Base-by-base conservation (phyloP, 2,113 vertebrate genomes). In the Tapirus terrestris region DNA sequence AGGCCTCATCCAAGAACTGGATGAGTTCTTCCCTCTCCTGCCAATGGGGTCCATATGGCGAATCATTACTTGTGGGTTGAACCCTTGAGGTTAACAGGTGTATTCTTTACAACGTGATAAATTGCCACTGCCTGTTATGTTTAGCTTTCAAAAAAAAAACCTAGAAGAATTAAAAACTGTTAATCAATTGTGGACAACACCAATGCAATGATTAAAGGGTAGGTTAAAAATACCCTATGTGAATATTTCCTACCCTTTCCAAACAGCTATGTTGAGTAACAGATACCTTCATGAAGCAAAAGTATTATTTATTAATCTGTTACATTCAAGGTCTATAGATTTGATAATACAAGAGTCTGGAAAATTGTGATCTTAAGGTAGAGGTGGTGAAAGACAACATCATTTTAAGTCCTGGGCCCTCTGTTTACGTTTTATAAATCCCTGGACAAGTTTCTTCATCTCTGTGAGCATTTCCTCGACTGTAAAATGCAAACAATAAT, bases 71-170 rank as follows among this genome's bases (percentile, higher is more conserved):
- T 51, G 10, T 23, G 31, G 76, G 61, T 61, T 39, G 45, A 61
- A 33, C 8, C 36, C 11, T 45, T 48, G 51, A 61, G 53, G 23
- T n/a, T 23, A 77, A 53, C 29, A 83, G 21, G 14, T 85, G 1
- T 53, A 27, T 91, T 96, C 17, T 85, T 89, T 39, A 58, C 60
- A 73, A 48, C 29, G 13, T 21, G 33, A 65, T 79, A 77, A 21
- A 73, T 80, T n/a, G 36, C 17, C 36, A 58, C 58, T 72, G 33
- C 31, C 67, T 79, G 51, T 70, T 17, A 63, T 36, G 13, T 94
- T 86, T 65, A 81, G 48, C 43, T 92, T 96, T 92, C 82, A 51
- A 70, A 91, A 60, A 39, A 39, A 65, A 89, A 89, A 81, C 17
- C 14, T 33, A 12, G 8, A 80, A 68, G 43, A 48, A 81, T 81